Percentiles rank a stretch among this genome's conserved stretches.
phyloP scores from a whole-genome alignment of 2,888 invertebrate genomes.

The Drosophila kuntzei region DNA sequence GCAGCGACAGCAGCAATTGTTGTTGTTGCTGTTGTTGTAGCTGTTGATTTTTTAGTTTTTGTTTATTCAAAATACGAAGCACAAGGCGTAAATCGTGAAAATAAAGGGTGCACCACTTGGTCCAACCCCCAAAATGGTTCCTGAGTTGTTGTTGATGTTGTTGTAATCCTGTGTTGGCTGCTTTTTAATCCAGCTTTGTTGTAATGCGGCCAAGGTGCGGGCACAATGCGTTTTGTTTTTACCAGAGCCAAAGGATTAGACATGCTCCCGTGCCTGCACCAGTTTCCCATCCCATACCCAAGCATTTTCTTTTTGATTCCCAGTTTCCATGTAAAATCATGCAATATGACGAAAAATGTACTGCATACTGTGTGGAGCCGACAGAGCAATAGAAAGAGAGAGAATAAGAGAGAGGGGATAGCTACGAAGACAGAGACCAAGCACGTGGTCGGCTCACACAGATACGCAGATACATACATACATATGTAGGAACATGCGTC shows the following conservation, averaged over 20 bases:
- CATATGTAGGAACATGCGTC: slow-evolving; percentile 18
- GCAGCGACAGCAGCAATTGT: slow-evolving; percentile 20
- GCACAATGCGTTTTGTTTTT: slow-evolving; percentile 29
- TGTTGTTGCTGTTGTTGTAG: slow-evolving; percentile 14
- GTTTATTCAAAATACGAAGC: slow-evolving; percentile 40
- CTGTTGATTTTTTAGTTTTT: slow-evolving; percentile 34
- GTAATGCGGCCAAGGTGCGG: slow-evolving; percentile 48
- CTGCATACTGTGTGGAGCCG: slow-evolving; percentile 47
- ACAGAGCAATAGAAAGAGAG: background rate
- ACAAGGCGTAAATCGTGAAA: slow-evolving; percentile 21
- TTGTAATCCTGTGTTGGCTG: slow-evolving; percentile 64
- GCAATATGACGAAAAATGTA: slow-evolving; percentile 23
- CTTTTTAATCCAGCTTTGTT: slow-evolving; percentile 67
- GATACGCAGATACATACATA: background rate
- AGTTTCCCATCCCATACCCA: background rate
- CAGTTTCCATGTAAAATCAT: slow-evolving; percentile 7
- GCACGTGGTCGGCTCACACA: slow-evolving; percentile 39
- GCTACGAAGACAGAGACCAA: slow-evolving; percentile 6
- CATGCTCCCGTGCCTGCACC: slow-evolving; percentile 9
- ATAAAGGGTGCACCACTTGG: slow-evolving; percentile 47
- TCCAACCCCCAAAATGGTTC: slow-evolving; percentile 38
- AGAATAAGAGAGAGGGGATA: background rate
- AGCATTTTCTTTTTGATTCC: background rate
- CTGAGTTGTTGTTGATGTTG: slow-evolving; percentile 36
- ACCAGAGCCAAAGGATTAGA: slow-evolving; percentile 46